Conservation (phyloP, 2,797 vertebrate species). For the Calcarius lapponicus region DNA sequence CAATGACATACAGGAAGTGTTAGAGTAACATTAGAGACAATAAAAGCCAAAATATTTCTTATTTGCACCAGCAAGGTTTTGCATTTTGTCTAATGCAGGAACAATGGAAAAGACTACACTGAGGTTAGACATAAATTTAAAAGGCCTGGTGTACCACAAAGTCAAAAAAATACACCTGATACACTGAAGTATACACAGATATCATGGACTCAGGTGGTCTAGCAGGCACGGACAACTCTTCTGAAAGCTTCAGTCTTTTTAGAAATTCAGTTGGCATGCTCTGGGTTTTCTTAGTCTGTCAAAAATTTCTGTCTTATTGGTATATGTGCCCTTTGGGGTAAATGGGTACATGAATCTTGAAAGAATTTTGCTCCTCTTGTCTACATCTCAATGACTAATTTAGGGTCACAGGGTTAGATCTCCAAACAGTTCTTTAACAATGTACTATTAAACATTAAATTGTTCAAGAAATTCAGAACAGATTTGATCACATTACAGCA, state of each 20-base stretch:
- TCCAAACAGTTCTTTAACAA: slow-evolving; percentile 3
- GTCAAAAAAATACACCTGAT: neutral
- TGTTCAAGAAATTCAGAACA: slow-evolving; percentile 14
- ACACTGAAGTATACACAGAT: neutral
- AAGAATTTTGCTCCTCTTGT: neutral
- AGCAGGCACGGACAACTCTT: neutral
- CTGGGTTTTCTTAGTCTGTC: neutral
- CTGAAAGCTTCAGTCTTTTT: neutral
- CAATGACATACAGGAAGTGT: neutral
- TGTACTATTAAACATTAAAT: slow-evolving; percentile 17
- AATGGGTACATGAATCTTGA: neutral
- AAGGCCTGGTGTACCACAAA: neutral
- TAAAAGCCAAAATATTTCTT: neutral
- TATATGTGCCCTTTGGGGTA: neutral
- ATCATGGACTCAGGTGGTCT: neutral
- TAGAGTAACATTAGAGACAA: neutral
- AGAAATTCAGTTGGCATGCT: neutral
- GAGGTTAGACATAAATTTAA: neutral
- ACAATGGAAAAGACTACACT: neutral
- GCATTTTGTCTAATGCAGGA: neutral
- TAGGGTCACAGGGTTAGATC: slow-evolving; percentile 23
- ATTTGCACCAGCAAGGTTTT: neutral
- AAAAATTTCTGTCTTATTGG: neutral
- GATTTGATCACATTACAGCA: slow-evolving; percentile 7
- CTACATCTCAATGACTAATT: slow-evolving; percentile 29